Conservation (phyloP, 2,888 invertebrate genomes). For the Plebejus anna region DNA sequence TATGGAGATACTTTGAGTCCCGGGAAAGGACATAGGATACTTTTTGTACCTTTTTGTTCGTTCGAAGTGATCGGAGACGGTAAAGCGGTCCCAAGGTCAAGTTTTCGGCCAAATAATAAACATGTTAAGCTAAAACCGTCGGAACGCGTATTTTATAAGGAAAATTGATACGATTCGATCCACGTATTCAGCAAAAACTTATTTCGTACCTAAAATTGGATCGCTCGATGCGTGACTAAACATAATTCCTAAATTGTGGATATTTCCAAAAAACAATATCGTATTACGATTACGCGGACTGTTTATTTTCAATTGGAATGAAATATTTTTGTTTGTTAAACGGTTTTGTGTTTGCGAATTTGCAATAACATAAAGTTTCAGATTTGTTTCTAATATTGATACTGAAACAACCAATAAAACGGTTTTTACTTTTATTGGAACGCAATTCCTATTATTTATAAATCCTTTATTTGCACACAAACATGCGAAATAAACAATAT, state of each 20-base stretch:
- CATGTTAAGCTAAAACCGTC: background rate
- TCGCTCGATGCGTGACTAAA: slow-evolving; percentile 36
- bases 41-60: background rate
- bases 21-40: no score
- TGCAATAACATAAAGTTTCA: background rate
- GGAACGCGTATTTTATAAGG: background rate
- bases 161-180: slow-evolving; percentile 35
- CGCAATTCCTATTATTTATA: no score
- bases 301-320: slow-evolving; percentile 7
- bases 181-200: slow-evolving; percentile 37
- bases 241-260: slow-evolving; percentile 32
- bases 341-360: background rate
- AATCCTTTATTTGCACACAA: no score
- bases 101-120: background rate
- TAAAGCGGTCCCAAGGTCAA: background rate
- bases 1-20: no score
- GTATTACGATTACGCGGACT: slow-evolving; percentile 8
- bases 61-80: background rate
- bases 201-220: slow-evolving; percentile 35
- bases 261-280: slow-evolving; percentile 34
- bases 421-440: background rate
- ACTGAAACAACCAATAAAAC: background rate
- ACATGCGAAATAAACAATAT: no score
- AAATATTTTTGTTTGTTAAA: slow-evolving; percentile 15
- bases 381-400: background rate